These are phyloP conservation scores for Mylabris sibirica DNA, from an alignment of 2,888 invertebrate genomes.

Conservation along the genomic window DNA sequence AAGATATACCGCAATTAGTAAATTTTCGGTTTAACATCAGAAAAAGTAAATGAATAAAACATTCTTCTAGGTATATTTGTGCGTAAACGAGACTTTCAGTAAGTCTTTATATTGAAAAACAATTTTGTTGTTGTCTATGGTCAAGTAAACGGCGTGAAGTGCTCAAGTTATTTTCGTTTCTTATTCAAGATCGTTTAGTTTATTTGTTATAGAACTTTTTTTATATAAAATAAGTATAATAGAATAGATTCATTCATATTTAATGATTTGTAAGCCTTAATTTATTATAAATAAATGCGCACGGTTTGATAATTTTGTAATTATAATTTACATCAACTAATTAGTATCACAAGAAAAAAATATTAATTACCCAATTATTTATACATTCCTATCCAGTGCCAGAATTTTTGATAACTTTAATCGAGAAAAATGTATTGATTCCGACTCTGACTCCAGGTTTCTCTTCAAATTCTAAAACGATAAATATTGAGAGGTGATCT, in stretches of 20 bases:
- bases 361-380: too few relatives aligned
- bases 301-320: too few relatives aligned
- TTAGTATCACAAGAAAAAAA: too few relatives aligned
- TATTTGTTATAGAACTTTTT: conserved; percentile 19
- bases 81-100: neutral
- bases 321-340: too few relatives aligned
- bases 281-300: too few relatives aligned
- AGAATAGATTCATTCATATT: neutral
- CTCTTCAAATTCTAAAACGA: too few relatives aligned
- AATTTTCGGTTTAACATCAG: neutral
- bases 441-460: too few relatives aligned
- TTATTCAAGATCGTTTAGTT: conserved; percentile 25
- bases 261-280: neutral
- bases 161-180: conserved; percentile 12
- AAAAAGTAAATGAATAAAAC: neutral
- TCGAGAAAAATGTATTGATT: too few relatives aligned
- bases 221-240: too few relatives aligned
- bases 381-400: too few relatives aligned
- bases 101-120: neutral
- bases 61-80: neutral
- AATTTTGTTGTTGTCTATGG: neutral
- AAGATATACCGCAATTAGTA: neutral
- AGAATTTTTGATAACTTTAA: too few relatives aligned
- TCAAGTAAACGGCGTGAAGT: conserved; percentile 2
- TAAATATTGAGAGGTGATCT: too few relatives aligned